Conservation (phyloP, 2,797 vertebrate genomes). For the Strix occidentalis region DNA sequence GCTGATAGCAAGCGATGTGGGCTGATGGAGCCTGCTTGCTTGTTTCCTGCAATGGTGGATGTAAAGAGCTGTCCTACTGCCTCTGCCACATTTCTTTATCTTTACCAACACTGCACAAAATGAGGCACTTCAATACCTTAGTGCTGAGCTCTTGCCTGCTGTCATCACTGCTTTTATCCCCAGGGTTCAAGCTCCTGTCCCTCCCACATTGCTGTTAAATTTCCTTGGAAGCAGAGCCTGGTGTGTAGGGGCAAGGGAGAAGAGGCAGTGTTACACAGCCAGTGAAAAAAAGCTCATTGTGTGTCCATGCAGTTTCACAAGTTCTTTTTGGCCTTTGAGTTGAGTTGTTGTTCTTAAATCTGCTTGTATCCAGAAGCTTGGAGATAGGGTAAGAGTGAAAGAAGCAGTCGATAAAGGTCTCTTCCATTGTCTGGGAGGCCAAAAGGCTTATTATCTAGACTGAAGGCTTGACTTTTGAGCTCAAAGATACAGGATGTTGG, state of each 20-base stretch:
- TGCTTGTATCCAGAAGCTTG: neutral
- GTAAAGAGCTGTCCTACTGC: neutral
- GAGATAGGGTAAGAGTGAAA: neutral
- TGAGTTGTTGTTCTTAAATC: neutral
- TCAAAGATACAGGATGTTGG: neutral
- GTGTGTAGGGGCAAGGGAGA: neutral
- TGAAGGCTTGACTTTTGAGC: neutral
- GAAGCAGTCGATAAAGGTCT: neutral
- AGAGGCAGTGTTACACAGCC: rapidly evolving
- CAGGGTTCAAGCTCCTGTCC: neutral
- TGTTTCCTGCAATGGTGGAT: neutral
- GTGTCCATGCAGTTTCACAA: neutral
- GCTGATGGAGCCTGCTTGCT: neutral
- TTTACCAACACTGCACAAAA: neutral
- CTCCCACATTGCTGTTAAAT: neutral
- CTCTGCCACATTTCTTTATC: neutral
- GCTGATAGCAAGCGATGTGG: neutral
- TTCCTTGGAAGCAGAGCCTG: neutral
- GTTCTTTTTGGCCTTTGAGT: neutral
- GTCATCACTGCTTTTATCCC: neutral
- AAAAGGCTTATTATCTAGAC: neutral
- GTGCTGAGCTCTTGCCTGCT: rapidly evolving
- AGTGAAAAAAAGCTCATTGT: neutral
- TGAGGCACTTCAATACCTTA: neutral
- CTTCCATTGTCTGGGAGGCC: neutral